Base-by-base conservation (phyloP, 2,888 invertebrate genomes). In the Apotomis capreana region DNA sequence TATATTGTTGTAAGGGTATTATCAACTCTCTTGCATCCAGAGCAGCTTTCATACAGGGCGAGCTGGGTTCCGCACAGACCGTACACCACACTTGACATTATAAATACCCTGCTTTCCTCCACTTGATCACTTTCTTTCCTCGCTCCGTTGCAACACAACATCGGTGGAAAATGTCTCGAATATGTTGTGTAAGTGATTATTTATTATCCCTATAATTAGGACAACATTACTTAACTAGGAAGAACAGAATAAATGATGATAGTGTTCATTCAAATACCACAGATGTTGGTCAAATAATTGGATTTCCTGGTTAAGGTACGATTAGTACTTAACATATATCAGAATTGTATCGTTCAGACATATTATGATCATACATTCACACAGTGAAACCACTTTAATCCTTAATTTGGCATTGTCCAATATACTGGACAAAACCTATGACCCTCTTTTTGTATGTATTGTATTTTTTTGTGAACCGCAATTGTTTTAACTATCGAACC, bases 61-160 rank as follows among this genome's bases (percentile, higher is more conserved):
- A 57, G 26, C 36, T 46, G n/a, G 71, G 64, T 75, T 71, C 69
- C 58, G 61, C 69, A 63, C 68, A 68, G 63, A 26, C 55, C 61
- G 60, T 67, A 58, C 26, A 70, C 75, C 75, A 64, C 75, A 76
- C 69, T 76, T 78, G 75, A 76, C 79, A 79, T 82, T 87, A 89
- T 89, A 89, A 86, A 88, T 89, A 85, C 83, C 77, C 78, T 77
- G 78, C 83, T 83, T 84, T 83, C 82, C 77, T 78, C 12, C 69
- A 65, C 65, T 58, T 54, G 68, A 75, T 69, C 89, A 91, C 89
- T 91, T 87, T 88, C 88, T 78, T 82, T 81, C 79, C 78, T 78
- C 61, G 74, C 78, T 77, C 74, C 78, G 76, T 73, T 75, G 75
- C 76, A 76, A 73, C 75, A 77, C 68, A 60, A 54, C 74, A 70